Evolutionary conservation across 2,113 vertebrate genomes (phyloP), one percentile per base, ranked within the genome.

Genomic region (Larimichthys crocea): DNA sequence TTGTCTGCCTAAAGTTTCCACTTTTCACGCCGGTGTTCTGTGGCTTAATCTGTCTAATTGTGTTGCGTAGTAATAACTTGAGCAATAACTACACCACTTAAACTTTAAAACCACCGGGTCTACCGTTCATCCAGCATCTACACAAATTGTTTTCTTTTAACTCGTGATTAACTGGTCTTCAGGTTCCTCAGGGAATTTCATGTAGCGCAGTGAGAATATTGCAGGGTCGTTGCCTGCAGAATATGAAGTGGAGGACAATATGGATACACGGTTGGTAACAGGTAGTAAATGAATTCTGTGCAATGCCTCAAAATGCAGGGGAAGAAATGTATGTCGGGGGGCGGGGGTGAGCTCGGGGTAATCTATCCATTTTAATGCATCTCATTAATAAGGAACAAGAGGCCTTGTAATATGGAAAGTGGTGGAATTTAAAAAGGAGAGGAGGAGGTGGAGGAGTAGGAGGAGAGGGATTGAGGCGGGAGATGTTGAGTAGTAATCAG

Each of bases 291-390:
- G 19, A 77, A 82, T 52, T 76, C 22, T 48, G 1, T 74, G 63
- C 16, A 15, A 26, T 53, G 76, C 19, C n/a, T 84, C 74, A 53
- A 86, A 82, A 82, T 86, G 52, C 71, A 79, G 44, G 26, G 44
- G 57, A 48, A 53, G 64, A 60, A 50, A 74, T 65, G 46, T 59
- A 20, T 7, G 10, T 40, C 2, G 50, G 9, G 20, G 65, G 42
- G 7, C 12, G 50, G 64, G 19, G 35, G 31, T 44, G 49, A 24
- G 49, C 42, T 64, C 10, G 62, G 49, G 26, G 63, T 76, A 73
- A 67, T 84, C 52, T 74, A 67, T 80, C 73, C 40, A 62, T 67
- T 91, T 92, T 90, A 92, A 91, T 93, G 89, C 81, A 92, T 92
- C 75, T 90, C 85, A 93, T 93, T 92, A 91, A 82, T 80, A 87